Conservation (phyloP, 2,113 vertebrate genomes). For the Nicator chloris region DNA sequence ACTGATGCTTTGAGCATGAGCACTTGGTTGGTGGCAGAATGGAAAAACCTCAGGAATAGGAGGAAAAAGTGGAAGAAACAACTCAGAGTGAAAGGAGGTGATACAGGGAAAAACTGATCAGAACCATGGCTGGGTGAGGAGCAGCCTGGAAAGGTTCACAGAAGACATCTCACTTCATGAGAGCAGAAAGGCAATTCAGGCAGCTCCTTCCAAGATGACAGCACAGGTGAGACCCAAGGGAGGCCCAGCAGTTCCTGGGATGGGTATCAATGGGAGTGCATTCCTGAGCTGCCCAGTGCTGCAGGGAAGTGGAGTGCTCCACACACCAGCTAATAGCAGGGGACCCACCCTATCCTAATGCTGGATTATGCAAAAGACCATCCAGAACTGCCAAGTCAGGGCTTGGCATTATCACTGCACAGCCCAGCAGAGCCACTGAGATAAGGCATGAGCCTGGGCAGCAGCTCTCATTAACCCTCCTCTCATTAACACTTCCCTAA, state of each 20-base stretch:
- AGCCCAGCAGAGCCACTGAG: not conserved
- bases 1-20: not conserved
- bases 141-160: not conserved
- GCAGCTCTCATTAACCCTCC: not conserved
- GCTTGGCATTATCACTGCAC: constrained; percentile 13
- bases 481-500: not conserved
- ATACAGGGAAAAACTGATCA: not conserved
- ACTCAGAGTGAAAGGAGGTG: not conserved
- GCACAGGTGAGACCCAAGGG: not conserved
- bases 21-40: not conserved
- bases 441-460: not conserved
- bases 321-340: not conserved
- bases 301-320: not conserved
- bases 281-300: not conserved
- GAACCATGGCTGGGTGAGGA: not conserved
- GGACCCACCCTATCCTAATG: not conserved
- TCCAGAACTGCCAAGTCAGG: constrained; percentile 21
- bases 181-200: not conserved
- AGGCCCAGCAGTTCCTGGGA: not conserved
- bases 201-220: not conserved
- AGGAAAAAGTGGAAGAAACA: not conserved
- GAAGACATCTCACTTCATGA: not conserved
- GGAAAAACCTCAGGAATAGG: not conserved
- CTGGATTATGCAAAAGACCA: constrained; percentile 17
- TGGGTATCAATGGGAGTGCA: rapidly evolving